Percentiles rank a stretch among this genome's conserved stretches.
These are phyloP conservation scores for Cyprinus carpio DNA, from an alignment of 2,113 vertebrate genomes.

Conservation along the genomic window DNA sequence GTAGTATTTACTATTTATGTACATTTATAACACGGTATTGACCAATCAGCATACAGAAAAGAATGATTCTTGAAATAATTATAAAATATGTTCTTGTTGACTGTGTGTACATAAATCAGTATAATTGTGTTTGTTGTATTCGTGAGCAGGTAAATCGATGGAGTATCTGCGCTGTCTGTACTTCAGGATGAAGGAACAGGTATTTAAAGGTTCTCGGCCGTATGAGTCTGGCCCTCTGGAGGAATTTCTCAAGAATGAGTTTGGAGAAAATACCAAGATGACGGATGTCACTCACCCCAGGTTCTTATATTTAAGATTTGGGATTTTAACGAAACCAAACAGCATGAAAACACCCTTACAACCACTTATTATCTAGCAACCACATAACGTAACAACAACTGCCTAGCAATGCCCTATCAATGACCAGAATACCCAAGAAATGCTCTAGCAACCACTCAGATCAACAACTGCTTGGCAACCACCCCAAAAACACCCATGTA, in stretches of 20 bases:
- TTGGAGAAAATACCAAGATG: slow-evolving; percentile 97
- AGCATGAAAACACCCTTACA: slow-evolving; percentile 68
- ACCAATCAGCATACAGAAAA: slow-evolving; percentile 68
- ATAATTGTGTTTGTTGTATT: not conserved
- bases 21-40: slow-evolving; percentile 59
- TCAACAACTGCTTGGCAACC: too few relatives aligned
- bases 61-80: not conserved
- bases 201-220: slow-evolving; percentile 91
- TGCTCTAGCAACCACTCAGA: not conserved
- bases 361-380: slow-evolving; percentile 56
- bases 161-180: slow-evolving; percentile 94
- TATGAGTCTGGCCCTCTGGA: slow-evolving; percentile 93
- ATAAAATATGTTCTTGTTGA: not conserved
- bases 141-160: slow-evolving; percentile 87
- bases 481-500: too few relatives aligned
- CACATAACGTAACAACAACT: slow-evolving; percentile 70
- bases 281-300: slow-evolving; percentile 87
- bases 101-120: not conserved
- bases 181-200: slow-evolving; percentile 98
- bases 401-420: slow-evolving; percentile 78
- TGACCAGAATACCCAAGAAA: not conserved
- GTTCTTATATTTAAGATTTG: slow-evolving; percentile 75
- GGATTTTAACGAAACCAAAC: not conserved
- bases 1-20: slow-evolving; percentile 68
- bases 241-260: slow-evolving; percentile 95